These are phyloP conservation scores for Lateolabrax maculatus DNA, from an alignment of 2,797 vertebrate genomes.

Conservation along the genomic window DNA sequence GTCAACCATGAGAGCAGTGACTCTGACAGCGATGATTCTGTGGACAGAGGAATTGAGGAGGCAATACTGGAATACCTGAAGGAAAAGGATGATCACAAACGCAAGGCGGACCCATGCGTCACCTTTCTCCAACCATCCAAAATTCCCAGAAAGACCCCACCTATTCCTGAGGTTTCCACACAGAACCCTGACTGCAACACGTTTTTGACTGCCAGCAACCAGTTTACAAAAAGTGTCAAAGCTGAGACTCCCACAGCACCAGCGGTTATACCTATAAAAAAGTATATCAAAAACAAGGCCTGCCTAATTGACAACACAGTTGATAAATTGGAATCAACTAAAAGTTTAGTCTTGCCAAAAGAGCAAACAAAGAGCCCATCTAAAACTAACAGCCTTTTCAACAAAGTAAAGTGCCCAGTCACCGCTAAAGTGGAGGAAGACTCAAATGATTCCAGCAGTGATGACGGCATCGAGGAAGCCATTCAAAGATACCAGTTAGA, in stretches of 20 bases:
- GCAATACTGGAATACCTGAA: conserved; percentile 97
- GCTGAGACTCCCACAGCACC: conserved; percentile 52
- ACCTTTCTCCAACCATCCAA: conserved; percentile 71
- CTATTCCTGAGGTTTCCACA: conserved; percentile 68
- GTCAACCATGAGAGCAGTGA: conserved; percentile 81
- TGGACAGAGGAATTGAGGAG: conserved; percentile 95
- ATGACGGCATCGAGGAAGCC: conserved; percentile 97
- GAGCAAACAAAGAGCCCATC: conserved; percentile 56
- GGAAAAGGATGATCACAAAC: conserved; percentile 86
- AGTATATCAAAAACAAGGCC: conserved; percentile 79
- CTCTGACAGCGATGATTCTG: conserved; percentile 95
- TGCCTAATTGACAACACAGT: conserved; percentile 62
- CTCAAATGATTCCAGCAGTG: conserved; percentile 91
- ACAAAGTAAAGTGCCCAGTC: conserved; percentile 57
- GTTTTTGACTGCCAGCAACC: conserved; percentile 72
- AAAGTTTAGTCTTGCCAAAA: conserved; percentile 41
- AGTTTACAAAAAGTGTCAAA: conserved; percentile 72
- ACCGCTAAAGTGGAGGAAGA: conserved; percentile 68
- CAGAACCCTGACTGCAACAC: conserved; percentile 71
- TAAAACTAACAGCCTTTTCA: conserved; percentile 49
- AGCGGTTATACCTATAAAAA: conserved; percentile 68
- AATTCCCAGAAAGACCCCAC: conserved; percentile 68
- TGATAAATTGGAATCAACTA: conserved; percentile 64
- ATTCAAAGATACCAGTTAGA: conserved; percentile 94
- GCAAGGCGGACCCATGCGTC: conserved; percentile 75